Percentiles rank a stretch among this genome's conserved stretches.
phyloP scores from a whole-genome alignment of 2,113 vertebrate genomes.

The Lepus europaeus region DNA sequence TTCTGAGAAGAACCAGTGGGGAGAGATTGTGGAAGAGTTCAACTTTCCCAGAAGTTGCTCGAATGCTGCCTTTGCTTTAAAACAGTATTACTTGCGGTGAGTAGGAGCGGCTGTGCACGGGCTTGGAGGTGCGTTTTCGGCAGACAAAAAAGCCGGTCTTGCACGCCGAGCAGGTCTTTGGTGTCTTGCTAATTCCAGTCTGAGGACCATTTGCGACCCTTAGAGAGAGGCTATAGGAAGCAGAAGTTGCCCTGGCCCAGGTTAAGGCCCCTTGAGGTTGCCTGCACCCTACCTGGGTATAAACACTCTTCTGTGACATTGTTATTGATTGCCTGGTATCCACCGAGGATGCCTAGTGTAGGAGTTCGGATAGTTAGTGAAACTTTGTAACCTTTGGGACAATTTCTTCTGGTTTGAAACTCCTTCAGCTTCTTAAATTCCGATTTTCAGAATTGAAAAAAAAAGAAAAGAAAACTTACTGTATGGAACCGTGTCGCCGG shows the following conservation, averaged over 20 bases:
- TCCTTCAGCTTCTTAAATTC: conserved; percentile 80
- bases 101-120: conserved; percentile 87
- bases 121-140: conserved; percentile 77
- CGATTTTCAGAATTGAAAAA: conserved; percentile 30
- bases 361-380: conserved; percentile 80
- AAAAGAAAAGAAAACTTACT: conserved; percentile 65
- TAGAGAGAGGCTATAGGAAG: background rate
- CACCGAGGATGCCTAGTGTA: conserved; percentile 72
- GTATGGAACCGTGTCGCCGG: conserved; percentile 58
- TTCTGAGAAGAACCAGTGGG: conserved; percentile 99
- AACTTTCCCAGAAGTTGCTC: conserved; percentile 99
- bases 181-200: conserved; percentile 51
- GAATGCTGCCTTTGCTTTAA: conserved; percentile 99
- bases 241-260: conserved; percentile 61
- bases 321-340: conserved; percentile 81
- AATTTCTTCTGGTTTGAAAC: conserved; percentile 81
- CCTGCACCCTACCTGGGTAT: conserved; percentile 59
- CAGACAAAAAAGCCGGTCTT: conserved; percentile 1
- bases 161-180: conserved; percentile 67
- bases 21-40: conserved; percentile 98
- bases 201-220: conserved; percentile 28
- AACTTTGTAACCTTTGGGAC: conserved; percentile 85
- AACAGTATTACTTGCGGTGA: conserved; percentile 99
- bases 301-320: conserved; percentile 85
- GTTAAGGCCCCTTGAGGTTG: conserved; percentile 68